Percentiles rank a stretch among this genome's conserved stretches.
phyloP scores from a whole-genome alignment of 2,888 invertebrate genomes.

The Drosophila hamatofila region DNA sequence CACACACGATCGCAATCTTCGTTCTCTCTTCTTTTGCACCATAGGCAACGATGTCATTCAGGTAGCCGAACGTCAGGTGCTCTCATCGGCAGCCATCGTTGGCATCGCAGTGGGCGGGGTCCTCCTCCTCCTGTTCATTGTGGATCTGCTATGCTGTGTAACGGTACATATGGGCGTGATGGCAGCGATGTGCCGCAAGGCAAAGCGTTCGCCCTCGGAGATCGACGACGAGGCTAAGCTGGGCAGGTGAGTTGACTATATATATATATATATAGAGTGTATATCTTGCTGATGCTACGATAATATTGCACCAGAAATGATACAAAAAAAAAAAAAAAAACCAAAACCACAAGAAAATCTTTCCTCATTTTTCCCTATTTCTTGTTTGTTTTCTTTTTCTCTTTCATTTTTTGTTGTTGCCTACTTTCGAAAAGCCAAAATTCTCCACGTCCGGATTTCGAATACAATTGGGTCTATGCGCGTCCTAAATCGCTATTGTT shows the following conservation, averaged over 20 bases:
- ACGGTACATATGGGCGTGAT: conserved; percentile 88
- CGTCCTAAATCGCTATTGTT: conserved; percentile 83
- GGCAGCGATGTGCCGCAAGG: conserved; percentile 88
- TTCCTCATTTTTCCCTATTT: conserved; percentile 17
- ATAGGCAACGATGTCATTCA: conserved; percentile 84
- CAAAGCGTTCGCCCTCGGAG: conserved; percentile 85
- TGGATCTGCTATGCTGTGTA: conserved; percentile 94
- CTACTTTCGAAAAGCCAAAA: conserved; percentile 57
- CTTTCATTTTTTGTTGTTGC: conserved; percentile 29
- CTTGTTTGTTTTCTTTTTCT: conserved; percentile 34
- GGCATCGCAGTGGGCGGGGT: conserved; percentile 94
- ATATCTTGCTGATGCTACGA: conserved; percentile 24
- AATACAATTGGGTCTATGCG: conserved; percentile 84
- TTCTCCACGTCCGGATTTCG: conserved; percentile 74
- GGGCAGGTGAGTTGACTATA: conserved; percentile 89
- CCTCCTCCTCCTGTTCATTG: conserved; percentile 91
- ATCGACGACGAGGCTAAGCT: conserved; percentile 93
- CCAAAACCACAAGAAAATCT: conserved; percentile 11
- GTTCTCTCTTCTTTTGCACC: neutral
- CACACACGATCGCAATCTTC: neutral
- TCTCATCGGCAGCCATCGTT: conserved; percentile 89
- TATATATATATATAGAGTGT: neutral
- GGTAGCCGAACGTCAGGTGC: conserved; percentile 81
- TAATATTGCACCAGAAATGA: conserved; percentile 83
- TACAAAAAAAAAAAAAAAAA: conserved; percentile 7